phyloP scores from a whole-genome alignment of 92 coral and sea anemone genomes.

The Umimayanthus chanpuru region DNA sequence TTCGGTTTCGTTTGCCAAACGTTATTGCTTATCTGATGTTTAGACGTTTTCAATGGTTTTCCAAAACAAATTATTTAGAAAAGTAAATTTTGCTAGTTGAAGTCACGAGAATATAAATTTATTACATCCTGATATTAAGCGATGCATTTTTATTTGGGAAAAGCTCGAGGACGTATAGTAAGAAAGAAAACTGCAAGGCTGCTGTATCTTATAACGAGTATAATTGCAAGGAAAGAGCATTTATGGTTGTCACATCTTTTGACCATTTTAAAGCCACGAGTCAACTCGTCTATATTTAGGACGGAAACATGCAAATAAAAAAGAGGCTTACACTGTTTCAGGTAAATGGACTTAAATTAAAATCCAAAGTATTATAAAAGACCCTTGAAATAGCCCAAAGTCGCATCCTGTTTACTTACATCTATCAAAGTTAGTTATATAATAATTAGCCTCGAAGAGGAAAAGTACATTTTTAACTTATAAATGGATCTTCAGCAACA shows the following conservation, averaged over 20 bases:
- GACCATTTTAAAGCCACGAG: background rate
- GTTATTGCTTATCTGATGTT: background rate
- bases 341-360: background rate
- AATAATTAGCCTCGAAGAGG: constrained; percentile 2
- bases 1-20: background rate
- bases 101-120: background rate
- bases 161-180: too few species aligned
- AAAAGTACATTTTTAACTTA: background rate
- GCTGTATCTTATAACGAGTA: background rate
- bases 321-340: background rate
- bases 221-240: too few species aligned
- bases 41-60: too few species aligned
- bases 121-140: background rate
- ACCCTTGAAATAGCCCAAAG: constrained; percentile 1
- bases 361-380: background rate
- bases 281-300: background rate
- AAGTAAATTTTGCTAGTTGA: background rate
- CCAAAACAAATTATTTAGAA: too few species aligned
- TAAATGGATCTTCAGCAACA: background rate
- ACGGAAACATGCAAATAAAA: background rate
- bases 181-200: background rate
- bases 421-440: constrained; percentile 2
- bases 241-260: background rate
- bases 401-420: constrained; percentile 14
- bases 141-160: background rate